Conservation (phyloP, 2,113 vertebrate genomes). For the Calcarius ornatus region DNA sequence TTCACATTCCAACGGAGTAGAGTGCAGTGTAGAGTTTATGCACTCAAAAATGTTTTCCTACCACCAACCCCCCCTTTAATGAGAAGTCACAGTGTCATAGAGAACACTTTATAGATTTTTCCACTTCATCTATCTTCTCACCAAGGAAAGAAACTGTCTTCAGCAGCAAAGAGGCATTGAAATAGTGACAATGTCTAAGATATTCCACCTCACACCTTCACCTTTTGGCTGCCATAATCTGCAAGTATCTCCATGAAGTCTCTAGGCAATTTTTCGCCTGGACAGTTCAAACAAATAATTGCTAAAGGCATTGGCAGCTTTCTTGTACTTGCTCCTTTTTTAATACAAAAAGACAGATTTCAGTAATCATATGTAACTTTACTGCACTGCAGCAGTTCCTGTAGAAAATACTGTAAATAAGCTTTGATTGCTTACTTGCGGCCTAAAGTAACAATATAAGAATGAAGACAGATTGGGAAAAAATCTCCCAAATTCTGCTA, state of each 20-base stretch:
- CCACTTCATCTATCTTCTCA: background rate
- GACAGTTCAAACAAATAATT: background rate
- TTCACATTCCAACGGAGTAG: background rate
- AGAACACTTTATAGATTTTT: constrained; percentile 1
- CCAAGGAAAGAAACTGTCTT: background rate
- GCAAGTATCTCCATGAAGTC: background rate
- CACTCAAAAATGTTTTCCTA: background rate
- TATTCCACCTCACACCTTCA: background rate
- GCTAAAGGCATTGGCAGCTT: background rate
- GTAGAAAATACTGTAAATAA: background rate
- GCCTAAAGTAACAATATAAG: background rate
- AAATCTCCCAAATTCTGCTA: background rate
- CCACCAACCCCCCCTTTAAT: background rate
- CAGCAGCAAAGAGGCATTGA: background rate
- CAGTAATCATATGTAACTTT: background rate
- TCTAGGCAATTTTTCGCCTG: background rate
- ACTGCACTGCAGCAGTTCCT: background rate
- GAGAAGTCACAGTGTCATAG: background rate
- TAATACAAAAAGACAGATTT: background rate
- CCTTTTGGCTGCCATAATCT: background rate
- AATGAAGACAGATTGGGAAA: background rate
- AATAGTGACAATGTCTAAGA: background rate
- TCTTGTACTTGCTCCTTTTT: background rate
- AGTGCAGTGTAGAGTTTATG: background rate
- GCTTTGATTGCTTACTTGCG: background rate